Base-by-base conservation (phyloP, 2,888 invertebrate genomes). In the Ichneumoninae sp. region DNA sequence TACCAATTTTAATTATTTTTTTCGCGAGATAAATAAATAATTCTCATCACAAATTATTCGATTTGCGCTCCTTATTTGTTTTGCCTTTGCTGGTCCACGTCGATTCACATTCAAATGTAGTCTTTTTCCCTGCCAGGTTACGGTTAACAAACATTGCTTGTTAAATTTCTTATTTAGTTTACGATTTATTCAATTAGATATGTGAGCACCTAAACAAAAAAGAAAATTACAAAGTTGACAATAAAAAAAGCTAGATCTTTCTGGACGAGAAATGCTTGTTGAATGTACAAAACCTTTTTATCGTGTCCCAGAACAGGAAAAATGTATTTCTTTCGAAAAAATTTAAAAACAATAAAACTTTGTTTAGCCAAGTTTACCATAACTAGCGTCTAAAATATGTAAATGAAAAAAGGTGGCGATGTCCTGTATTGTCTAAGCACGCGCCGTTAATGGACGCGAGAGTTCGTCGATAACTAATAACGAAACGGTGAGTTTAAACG, bases 401-500 rank as follows among this genome's bases (percentile, higher is more conserved):
- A 22, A 22, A 57, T 1, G 6, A 57, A 26, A 26, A 26, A 57
- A 62, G 33, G 33, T 7, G 3, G 62, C 33, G 7, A 62, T 62
- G 30, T 62, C 5, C 16, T 30, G 33, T n/a, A 30, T 26, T 33
- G 33, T 33, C 30, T 19, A 8, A 22, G 52, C 19, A 54, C 52
- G 52, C 4, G 1, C 52, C n/a, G 30, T 62, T 62, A 62, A 30
- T 33, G 33, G 33, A 33, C 33, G 30, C 30, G 44, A 47, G 44
- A 47, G 62, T 7, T 33, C 33, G 33, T 30, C 62, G 62, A 33
- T 62, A 62, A 62, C 62, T 62, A 33, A 30, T 62, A 62, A 33
- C 62, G 33, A 62, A 62, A 62, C 50, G 13, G 50, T 70, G 50
- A 50, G n/a, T 52, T 70, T n/a, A 6, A 70, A 33, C 33, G 33